phyloP scores from a whole-genome alignment of 1,140 invertebrate species.

The Aphaenogaster floridana region DNA sequence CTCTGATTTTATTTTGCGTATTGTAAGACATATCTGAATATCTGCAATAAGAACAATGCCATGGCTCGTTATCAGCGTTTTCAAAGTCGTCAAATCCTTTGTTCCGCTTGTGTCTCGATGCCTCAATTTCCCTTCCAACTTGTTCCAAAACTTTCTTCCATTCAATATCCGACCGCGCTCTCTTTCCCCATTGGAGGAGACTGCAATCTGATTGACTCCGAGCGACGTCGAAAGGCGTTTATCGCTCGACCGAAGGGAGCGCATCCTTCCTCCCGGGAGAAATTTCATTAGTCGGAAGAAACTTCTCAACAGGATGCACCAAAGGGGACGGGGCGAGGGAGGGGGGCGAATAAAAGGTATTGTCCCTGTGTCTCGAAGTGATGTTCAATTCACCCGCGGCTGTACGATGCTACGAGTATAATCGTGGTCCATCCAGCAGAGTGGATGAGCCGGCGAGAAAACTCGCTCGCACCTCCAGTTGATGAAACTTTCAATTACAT shows the following conservation, averaged over 20 bases:
- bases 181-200: constrained; percentile 21
- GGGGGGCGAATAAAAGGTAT: constrained; percentile 34
- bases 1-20: background rate
- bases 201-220: constrained; percentile 52
- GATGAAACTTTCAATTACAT: constrained; percentile 50
- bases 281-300: constrained; percentile 53
- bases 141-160: constrained; percentile 29
- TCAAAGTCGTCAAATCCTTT: constrained; percentile 25
- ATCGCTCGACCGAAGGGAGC: constrained; percentile 26
- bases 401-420: background rate
- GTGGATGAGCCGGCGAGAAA: background rate
- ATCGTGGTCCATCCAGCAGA: constrained; percentile 31
- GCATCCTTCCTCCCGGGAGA: constrained; percentile 43
- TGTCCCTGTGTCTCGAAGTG: constrained; percentile 38
- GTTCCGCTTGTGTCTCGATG: background rate
- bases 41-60: background rate
- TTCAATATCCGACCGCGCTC: constrained; percentile 33
- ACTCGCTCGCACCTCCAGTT: background rate
- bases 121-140: constrained; percentile 40
- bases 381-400: constrained; percentile 25
- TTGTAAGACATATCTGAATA: background rate
- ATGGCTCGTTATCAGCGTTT: background rate
- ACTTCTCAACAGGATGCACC: constrained; percentile 48
- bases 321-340: background rate
- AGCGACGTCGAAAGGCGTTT: constrained; percentile 47